Percentiles rank a stretch among this genome's conserved stretches.
Evolutionary conservation across 2,113 vertebrate species (phyloP).

Genomic region (Chlorodrepanis virens): DNA sequence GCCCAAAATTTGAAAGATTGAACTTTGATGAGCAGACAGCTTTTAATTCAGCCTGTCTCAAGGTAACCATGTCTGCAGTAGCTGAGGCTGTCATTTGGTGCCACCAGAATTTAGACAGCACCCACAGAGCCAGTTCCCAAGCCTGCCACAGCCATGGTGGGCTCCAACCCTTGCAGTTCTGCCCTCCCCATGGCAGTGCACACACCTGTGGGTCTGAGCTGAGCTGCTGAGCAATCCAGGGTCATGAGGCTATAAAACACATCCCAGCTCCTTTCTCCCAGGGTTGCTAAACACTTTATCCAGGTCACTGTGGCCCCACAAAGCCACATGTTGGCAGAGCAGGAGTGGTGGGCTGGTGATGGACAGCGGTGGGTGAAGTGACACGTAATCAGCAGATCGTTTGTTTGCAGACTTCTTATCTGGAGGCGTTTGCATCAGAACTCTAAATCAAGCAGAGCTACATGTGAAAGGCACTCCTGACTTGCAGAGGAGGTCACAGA

Average conservation of each 20-base stretch:
- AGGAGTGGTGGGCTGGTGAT: background rate
- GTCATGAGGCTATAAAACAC: background rate
- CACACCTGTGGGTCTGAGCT: background rate
- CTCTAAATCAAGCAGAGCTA: background rate
- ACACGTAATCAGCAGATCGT: background rate
- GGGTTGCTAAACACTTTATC: background rate
- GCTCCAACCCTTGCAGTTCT: background rate
- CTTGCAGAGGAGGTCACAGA: background rate
- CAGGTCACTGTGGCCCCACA: background rate
- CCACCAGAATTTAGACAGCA: background rate
- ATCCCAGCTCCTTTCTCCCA: background rate
- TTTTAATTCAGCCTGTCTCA: background rate
- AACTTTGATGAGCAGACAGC: background rate
- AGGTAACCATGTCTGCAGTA: background rate
- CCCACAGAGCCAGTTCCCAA: background rate
- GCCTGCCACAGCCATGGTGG: background rate
- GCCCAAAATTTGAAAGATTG: background rate
- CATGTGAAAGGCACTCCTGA: background rate
- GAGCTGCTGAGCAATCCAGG: background rate
- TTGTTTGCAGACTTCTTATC: slow-evolving; percentile 23
- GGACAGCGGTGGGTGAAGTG: background rate
- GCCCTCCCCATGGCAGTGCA: background rate
- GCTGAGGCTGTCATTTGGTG: background rate
- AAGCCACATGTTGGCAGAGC: background rate
- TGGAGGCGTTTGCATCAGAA: slow-evolving; percentile 22